These are phyloP conservation scores for Medauroidea extradentata DNA, from an alignment of 1,140 invertebrate genomes.

Conservation along the genomic window DNA sequence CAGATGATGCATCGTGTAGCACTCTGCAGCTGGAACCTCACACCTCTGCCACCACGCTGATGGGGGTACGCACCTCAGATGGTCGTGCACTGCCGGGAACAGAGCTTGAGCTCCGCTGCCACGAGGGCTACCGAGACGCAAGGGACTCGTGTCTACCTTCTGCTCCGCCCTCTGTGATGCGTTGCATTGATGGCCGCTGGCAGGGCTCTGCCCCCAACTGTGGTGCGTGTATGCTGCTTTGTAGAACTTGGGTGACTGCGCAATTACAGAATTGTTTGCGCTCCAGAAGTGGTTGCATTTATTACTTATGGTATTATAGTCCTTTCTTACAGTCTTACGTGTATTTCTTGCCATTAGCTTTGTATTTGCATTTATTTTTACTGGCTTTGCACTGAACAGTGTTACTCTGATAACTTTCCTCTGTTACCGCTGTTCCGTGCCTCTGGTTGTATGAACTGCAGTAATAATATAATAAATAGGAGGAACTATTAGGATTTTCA, in stretches of 20 bases:
- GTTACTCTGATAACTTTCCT: no score
- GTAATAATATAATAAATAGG: no score
- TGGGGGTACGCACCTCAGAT: no score
- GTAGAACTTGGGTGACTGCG: no score
- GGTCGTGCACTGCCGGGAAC: conserved; percentile 4
- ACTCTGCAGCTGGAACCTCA: background rate
- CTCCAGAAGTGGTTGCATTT: background rate
- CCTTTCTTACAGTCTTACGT: no score
- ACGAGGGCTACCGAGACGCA: conserved; percentile 16
- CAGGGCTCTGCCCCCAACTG: background rate
- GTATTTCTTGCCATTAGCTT: no score
- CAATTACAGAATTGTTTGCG: background rate
- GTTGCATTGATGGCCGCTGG: conserved; percentile 15
- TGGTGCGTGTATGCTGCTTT: background rate
- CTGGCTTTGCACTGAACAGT: no score
- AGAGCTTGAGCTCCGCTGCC: conserved; percentile 16
- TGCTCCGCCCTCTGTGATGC: conserved; percentile 4
- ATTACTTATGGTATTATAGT: background rate
- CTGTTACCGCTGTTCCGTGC: no score
- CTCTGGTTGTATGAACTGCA: no score
- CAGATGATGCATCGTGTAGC: background rate
- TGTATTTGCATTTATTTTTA: no score
- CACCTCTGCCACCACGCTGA: background rate
- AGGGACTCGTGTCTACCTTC: conserved; percentile 7
- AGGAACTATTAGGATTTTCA: no score